Conservation (phyloP, 2,113 vertebrate genomes). For the Xerus inauris region DNA sequence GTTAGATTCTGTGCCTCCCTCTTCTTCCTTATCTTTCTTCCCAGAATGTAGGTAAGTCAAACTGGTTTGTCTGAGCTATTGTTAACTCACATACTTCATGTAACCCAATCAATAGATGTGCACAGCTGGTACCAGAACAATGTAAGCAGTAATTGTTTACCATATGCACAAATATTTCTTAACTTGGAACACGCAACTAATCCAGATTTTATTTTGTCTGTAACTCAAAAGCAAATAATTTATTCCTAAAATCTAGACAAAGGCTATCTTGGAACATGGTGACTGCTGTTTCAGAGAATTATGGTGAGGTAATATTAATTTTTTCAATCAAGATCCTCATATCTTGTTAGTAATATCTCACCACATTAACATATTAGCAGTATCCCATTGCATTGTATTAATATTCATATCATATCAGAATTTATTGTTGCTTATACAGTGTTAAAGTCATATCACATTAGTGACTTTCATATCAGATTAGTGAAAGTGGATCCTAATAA, state of each 20-base stretch:
- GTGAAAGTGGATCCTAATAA: constrained; percentile 85
- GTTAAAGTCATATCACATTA: constrained; percentile 87
- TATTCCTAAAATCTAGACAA: constrained; percentile 29
- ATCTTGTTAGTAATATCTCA: constrained; percentile 85
- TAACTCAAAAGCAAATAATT: not conserved
- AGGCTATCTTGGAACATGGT: constrained; percentile 57
- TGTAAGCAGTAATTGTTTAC: not conserved
- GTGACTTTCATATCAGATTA: constrained; percentile 89
- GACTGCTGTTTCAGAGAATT: constrained; percentile 71
- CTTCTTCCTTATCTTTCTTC: not conserved
- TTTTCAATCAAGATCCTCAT: constrained; percentile 76
- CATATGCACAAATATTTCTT: not conserved
- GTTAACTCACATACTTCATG: constrained; percentile 30
- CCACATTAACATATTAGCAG: constrained; percentile 85
- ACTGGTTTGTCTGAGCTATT: not conserved
- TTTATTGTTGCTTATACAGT: constrained; percentile 86
- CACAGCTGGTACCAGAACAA: not conserved
- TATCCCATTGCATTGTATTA: constrained; percentile 85
- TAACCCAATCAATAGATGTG: not conserved
- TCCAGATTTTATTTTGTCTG: not conserved
- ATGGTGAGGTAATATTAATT: constrained; percentile 74
- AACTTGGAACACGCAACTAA: not conserved
- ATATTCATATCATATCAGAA: constrained; percentile 86
- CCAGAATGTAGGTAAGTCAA: not conserved
- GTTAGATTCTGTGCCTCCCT: not conserved